Evolutionary conservation across 2,888 invertebrate genomes (phyloP), one percentile per base, ranked within the genome.

Genomic region (Chironomus riparius): DNA sequence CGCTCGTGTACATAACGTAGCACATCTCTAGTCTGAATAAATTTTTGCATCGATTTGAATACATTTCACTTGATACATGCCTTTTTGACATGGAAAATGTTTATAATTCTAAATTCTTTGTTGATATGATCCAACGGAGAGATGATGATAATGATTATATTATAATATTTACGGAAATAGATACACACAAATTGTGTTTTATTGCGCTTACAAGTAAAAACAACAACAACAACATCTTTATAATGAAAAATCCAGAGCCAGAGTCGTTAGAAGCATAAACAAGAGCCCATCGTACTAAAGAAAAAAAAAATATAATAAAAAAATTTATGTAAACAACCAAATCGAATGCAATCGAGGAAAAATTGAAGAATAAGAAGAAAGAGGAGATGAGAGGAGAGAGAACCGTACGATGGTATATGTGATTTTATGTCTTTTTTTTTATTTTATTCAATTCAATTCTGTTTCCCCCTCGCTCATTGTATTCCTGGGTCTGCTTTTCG

Each of bases 311-410:
- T 65, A 65, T 65, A 65, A 65, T 65, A 65, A 21, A 65, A 71
- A 70, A 48, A 22, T 71, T 71, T 48, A 50, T 71, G 71, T 71
- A 71, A 71, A 71, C 71, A 71, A 71, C 56, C 28, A 28, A 38
- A 68, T 15, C 56, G 56, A 56, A 56, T 56, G 56, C 15, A 56
- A 56, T 18, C 18, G 18, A 56, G n/a, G n/a, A 10, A 50, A 50
- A 50, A 50, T 50, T 50, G 50, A 50, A 50, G n/a, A 50, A 15
- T 4, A 50, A 50, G 50, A 50, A 56, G 56, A 56, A 56, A 18
- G 18, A 56, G n/a, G 15, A 56, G 15, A 15, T 13, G n/a, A 50
- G 50, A 56, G 28, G 71, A 21, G 56, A 71, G 28, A 71, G 56
- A 22, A n/a, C n/a, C 12, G 70, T 21, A 48, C 71, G 50, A 24